Conservation (phyloP, 35 echinoderm and acorn worm species). For the Ptychodera flava region DNA sequence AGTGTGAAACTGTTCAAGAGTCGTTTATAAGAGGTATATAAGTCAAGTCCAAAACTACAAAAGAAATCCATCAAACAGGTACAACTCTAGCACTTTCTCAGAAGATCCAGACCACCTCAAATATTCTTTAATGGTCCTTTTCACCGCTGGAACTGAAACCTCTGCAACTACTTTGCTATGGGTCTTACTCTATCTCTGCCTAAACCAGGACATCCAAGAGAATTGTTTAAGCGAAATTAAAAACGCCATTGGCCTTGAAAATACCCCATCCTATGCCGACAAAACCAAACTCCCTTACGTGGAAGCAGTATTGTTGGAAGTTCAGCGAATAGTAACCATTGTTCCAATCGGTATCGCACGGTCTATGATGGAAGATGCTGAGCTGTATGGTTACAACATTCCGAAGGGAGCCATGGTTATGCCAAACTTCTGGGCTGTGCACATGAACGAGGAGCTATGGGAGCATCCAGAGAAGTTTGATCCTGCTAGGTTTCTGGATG, state of each 20-base stretch:
- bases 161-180: slow-evolving; percentile 46
- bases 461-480: slow-evolving; percentile 27
- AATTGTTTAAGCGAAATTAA: slow-evolving; percentile 43
- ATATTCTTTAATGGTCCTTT: slow-evolving; percentile 3
- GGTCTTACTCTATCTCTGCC: slow-evolving; percentile 43
- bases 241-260: slow-evolving; percentile 42
- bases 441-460: slow-evolving; percentile 25
- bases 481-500: slow-evolving; percentile 48
- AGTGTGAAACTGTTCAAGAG: background rate
- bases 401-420: slow-evolving; percentile 60
- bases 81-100: background rate
- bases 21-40: slow-evolving; percentile 52
- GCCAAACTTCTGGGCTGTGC: slow-evolving; percentile 29
- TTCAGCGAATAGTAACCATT: slow-evolving; percentile 27
- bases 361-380: slow-evolving; percentile 15
- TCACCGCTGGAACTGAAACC: slow-evolving; percentile 66
- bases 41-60: slow-evolving; percentile 27
- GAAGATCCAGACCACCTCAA: slow-evolving; percentile 18
- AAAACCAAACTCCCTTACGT: slow-evolving; percentile 46
- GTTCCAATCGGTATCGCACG: slow-evolving; percentile 38
- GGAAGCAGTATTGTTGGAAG: slow-evolving; percentile 40
- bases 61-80: background rate
- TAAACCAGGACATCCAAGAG: slow-evolving; percentile 46
- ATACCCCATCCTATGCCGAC: slow-evolving; percentile 38
- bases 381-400: slow-evolving; percentile 31